phyloP scores from a whole-genome alignment of 2,797 vertebrate species.

The Toxotes lorentzi region DNA sequence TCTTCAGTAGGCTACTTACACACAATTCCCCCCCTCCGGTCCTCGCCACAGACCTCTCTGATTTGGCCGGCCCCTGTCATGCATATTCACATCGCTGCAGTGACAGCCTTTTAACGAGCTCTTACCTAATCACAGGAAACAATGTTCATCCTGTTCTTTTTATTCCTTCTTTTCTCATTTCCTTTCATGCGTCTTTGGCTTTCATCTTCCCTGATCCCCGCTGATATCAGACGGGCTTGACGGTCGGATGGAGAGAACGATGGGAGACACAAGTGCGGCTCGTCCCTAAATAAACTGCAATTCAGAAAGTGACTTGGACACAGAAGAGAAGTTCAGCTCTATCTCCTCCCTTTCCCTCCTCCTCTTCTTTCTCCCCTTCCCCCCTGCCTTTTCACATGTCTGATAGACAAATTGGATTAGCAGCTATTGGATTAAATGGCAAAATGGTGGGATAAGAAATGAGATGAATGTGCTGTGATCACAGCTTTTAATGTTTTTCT shows the following conservation, averaged over 20 bases:
- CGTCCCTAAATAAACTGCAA: conserved; percentile 93
- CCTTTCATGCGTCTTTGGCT: conserved; percentile 70
- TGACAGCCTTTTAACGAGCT: conserved; percentile 99
- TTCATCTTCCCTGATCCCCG: conserved; percentile 77
- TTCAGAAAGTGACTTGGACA: conserved; percentile 91
- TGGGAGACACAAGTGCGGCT: conserved; percentile 87
- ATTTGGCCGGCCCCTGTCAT: conserved; percentile 92
- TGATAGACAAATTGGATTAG: conserved; percentile 99
- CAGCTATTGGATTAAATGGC: conserved; percentile 97
- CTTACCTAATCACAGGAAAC: conserved; percentile 98
- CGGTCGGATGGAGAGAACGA: conserved; percentile 88
- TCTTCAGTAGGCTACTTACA: conserved; percentile 92
- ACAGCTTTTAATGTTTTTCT: conserved; percentile 93
- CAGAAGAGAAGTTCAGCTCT: conserved; percentile 76
- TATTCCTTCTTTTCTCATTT: conserved; percentile 66
- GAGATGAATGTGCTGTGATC: conserved; percentile 94
- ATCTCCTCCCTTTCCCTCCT: conserved; percentile 72
- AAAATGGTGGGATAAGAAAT: conserved; percentile 95
- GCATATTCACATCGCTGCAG: conserved; percentile 95
- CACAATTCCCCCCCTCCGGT: conserved; percentile 81
- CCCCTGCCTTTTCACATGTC: conserved; percentile 88
- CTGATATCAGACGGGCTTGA: conserved; percentile 86
- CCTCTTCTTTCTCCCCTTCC: conserved; percentile 43
- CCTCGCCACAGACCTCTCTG: conserved; percentile 92
- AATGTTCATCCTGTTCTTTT: conserved; percentile 98